Evolutionary conservation across 2,113 vertebrate genomes (phyloP), one percentile per base, ranked within the genome.

Genomic region (Psophia crepitans): DNA sequence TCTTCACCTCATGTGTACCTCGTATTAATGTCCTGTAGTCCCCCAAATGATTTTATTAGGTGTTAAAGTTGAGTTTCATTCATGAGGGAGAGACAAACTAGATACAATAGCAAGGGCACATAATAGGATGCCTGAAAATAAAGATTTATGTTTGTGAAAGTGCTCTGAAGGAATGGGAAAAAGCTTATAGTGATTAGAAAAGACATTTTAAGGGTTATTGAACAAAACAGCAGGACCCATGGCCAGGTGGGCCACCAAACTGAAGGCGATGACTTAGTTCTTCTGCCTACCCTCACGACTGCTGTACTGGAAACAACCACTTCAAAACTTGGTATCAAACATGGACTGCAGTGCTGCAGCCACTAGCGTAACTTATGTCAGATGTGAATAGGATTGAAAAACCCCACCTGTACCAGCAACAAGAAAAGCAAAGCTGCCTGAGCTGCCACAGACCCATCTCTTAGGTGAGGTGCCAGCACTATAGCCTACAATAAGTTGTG

Each of bases 401-500:
- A 8, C 1, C 3, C 21, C 39, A 43, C 26, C 51, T 89, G 10
- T 48, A 54, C 9, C 20, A 84, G 69, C 32, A 81, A 46, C 0
- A 8, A 86, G 76, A 18, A 23, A 64, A 48, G 43, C 9, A 16
- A 63, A 53, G 30, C 41, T 85, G 16, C 27, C 57, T 61, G 41
- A 78, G 21, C 51, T 70, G 33, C 51, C 20, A 17, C 2, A 43
- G 68, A 70, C 26, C 6, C 24, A 20, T 19, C 33, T 74, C n/a
- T 61, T 43, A 27, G 41, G 20, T 66, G 21, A 22, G 33, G 33
- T 77, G 11, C 41, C 26, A 35, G 9, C 48, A 44, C 6, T 20
- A 2, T 1, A 39, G 28, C 26, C 79, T 65, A 26, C 28, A 63
- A 3, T 26, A 76, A 57, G 22, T 0, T 51, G 21, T 23, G 12